phyloP scores from a whole-genome alignment of 2,888 invertebrate species.

The Melinopterus prodromus region DNA sequence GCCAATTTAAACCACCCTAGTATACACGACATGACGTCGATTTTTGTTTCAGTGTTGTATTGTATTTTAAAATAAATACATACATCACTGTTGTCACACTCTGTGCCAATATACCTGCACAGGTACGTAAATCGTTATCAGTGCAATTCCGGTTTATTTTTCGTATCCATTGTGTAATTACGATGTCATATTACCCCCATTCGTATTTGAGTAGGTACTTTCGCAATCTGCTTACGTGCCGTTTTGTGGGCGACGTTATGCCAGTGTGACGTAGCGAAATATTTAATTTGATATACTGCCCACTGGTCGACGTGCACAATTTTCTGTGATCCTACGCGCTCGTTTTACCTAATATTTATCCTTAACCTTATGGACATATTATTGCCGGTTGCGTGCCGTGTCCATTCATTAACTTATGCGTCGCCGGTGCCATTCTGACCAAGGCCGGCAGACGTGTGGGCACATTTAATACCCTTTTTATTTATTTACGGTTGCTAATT shows the following conservation, averaged over 20 bases:
- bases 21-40: no score
- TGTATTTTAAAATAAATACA: no score
- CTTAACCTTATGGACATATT: conserved; percentile 19
- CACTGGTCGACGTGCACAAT: conserved; percentile 15
- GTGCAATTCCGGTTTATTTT: background rate
- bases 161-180: background rate
- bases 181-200: background rate
- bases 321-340: conserved; percentile 22
- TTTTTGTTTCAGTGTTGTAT: no score
- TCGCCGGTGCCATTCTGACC: conserved; percentile 7
- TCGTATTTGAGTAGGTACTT: background rate
- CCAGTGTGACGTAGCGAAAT: conserved; percentile 22
- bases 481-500: conserved; percentile 24
- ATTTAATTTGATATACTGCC: conserved; percentile 24
- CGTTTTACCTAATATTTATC: conserved; percentile 25
- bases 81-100: no score
- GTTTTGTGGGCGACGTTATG: background rate
- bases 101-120: background rate
- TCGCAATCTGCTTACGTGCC: background rate
- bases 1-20: no score
- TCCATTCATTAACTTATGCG: conserved; percentile 20
- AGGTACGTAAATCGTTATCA: background rate
- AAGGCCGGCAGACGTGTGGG: conserved; percentile 19
- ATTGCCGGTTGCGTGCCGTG: conserved; percentile 22
- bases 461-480: conserved; percentile 22